Base-by-base conservation (phyloP, 1,140 invertebrate genomes). In the Euglossa dilemma region DNA sequence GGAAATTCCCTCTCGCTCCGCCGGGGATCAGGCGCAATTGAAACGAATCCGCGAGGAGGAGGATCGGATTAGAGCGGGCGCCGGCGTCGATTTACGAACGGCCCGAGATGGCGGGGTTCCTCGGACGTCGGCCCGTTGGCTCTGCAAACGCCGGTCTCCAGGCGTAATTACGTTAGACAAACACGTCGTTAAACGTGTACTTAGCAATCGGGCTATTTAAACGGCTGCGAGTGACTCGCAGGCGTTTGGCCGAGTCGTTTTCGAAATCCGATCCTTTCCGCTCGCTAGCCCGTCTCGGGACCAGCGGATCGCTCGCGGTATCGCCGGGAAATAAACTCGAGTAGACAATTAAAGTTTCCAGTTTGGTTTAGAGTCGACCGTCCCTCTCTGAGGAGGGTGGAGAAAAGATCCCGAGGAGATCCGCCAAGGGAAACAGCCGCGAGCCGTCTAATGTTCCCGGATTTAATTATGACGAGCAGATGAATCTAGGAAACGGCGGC, bases 161-260 rank as follows among this genome's bases (percentile, higher is more conserved):
- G 61, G 11, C 18, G 66, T 61, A 77, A 83, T 77, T 77, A 70
- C 59, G 28, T 57, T 73, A 50, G 74, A 66, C n/a, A 81, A 74
- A 81, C 73, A 28, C 66, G 14, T 12, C 52, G 70, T 81, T 43
- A 71, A 57, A 14, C 43, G n/a, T 36, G 28, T 25, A 43, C 28
- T 69, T 52, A 23, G 73, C 56, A 63, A 77, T 59, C 43, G 45
- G 52, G 73, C 28, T 52, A 43, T 47, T 83, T 61, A 75, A 75
- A 70, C 20, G 74, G 25, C 57, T 59, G 43, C 45, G 5, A 52
- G 47, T n/a, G 59, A 56, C 45, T 47, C 43, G n/a, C 8, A n/a
- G 25, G 7, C 23, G 52, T 75, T 75, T 69, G n/a, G 20, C 25
- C 28, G 28, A 20, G 28, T 12, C 8, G 6, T 25, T 56, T 47